phyloP scores from a whole-genome alignment of 2,113 vertebrate genomes.

The Loxodonta africana region DNA sequence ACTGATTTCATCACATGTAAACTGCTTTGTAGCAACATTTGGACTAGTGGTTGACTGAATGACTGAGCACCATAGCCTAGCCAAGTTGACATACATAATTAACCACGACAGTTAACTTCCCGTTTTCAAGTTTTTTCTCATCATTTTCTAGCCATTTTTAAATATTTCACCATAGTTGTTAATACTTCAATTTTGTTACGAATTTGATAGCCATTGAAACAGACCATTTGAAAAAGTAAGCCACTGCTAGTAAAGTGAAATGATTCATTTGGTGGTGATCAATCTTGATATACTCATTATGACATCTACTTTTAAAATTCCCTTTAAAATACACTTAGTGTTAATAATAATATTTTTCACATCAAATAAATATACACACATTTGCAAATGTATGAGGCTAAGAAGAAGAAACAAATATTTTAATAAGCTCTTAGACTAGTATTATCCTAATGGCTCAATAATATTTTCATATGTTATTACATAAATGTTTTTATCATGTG shows the following conservation, averaged over 20 bases:
- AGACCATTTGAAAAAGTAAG: background rate
- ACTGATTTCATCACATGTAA: too few relatives aligned
- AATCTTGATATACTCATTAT: background rate
- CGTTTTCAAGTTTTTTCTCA: background rate
- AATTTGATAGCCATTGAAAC: background rate
- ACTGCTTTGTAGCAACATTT: too few relatives aligned
- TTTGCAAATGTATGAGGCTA: slow-evolving; percentile 15
- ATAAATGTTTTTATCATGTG: background rate
- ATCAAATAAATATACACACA: slow-evolving; percentile 12
- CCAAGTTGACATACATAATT: too few relatives aligned
- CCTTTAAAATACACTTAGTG: background rate
- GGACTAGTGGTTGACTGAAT: too few relatives aligned
- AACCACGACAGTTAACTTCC: background rate
- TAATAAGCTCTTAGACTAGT: background rate
- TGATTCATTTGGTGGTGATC: background rate
- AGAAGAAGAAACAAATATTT: slow-evolving; percentile 5
- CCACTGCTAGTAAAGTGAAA: background rate
- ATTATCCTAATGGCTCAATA: background rate
- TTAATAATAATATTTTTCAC: slow-evolving; percentile 17
- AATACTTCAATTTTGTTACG: background rate
- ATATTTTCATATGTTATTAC: background rate
- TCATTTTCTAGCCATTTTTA: too few relatives aligned
- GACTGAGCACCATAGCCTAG: too few relatives aligned
- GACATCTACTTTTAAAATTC: background rate
- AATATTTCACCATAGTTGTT: background rate